Percentiles rank a stretch among this genome's conserved stretches.
Evolutionary conservation across 1,140 invertebrate genomes (phyloP).

Genomic region (Trachymyrmex septentrionalis): DNA sequence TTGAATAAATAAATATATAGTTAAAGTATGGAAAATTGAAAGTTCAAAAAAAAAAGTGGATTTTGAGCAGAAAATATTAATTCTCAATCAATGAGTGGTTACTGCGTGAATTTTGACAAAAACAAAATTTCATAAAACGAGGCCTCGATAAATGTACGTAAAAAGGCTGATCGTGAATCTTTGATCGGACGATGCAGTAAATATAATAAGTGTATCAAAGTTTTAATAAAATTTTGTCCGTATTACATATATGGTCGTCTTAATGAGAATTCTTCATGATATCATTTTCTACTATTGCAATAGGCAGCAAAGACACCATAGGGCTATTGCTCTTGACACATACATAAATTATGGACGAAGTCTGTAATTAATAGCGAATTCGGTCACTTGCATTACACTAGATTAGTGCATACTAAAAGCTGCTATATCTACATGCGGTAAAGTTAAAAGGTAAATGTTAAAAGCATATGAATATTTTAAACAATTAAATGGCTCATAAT

Average conservation of each 20-base stretch:
- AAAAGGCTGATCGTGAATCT: neutral
- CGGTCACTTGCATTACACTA: no score
- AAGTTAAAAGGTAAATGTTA: no score
- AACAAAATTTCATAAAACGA: conserved; percentile 22
- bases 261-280: neutral
- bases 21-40: neutral
- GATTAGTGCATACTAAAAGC: no score
- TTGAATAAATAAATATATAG: neutral
- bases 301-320: neutral
- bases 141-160: neutral
- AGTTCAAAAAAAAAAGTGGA: neutral
- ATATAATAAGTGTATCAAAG: neutral
- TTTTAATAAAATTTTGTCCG: neutral
- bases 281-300: neutral
- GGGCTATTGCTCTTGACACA: neutral
- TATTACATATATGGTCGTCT: neutral
- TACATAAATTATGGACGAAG: neutral
- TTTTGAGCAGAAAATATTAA: neutral
- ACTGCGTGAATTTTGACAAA: neutral
- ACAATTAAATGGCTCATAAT: no score
- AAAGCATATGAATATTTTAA: no score
- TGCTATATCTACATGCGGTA: no score
- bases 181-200: neutral
- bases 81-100: neutral
- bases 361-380: neutral